These are phyloP conservation scores for Aleiodes alternator DNA, from an alignment of 2,888 invertebrate genomes.

Conservation along the genomic window DNA sequence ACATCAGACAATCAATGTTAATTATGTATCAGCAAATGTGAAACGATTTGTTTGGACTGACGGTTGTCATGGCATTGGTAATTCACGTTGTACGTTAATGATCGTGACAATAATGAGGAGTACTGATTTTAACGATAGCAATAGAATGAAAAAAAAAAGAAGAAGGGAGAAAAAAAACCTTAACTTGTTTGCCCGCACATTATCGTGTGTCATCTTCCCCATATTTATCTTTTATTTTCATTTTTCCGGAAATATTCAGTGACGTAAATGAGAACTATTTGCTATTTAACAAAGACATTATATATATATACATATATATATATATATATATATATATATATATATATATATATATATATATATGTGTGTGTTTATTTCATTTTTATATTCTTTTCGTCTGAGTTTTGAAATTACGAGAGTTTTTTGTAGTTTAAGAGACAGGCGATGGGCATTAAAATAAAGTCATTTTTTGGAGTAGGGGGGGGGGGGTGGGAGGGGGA, in stretches of 20 bases:
- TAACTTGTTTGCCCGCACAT: slow-evolving; percentile 13
- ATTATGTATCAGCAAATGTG: slow-evolving; percentile 34
- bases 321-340: too few species aligned
- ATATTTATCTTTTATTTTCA: slow-evolving; percentile 1
- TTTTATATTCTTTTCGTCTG: background rate
- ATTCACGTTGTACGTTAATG: slow-evolving; percentile 19
- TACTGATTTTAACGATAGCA: slow-evolving; percentile 23
- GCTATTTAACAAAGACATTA: slow-evolving; percentile 17
- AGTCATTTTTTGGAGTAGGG: slow-evolving; percentile 20
- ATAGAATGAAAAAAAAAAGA: slow-evolving; percentile 22
- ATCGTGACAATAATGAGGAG: slow-evolving; percentile 27
- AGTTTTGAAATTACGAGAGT: slow-evolving; percentile 8
- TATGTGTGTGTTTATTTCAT: background rate
- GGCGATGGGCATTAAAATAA: slow-evolving; percentile 2
- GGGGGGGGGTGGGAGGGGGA: background rate
- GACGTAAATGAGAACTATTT: slow-evolving; percentile 20
- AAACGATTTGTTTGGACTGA: slow-evolving; percentile 37
- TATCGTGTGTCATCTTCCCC: slow-evolving; percentile 30
- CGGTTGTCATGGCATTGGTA: slow-evolving; percentile 29
- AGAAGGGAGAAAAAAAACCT: background rate
- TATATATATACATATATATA: too few species aligned
- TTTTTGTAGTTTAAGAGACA: slow-evolving; percentile 15
- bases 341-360: too few species aligned
- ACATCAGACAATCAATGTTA: slow-evolving; percentile 35
- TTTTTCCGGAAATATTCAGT: background rate